Conservation (phyloP, 2,888 invertebrate species). For the Eremobia ochroleuca region DNA sequence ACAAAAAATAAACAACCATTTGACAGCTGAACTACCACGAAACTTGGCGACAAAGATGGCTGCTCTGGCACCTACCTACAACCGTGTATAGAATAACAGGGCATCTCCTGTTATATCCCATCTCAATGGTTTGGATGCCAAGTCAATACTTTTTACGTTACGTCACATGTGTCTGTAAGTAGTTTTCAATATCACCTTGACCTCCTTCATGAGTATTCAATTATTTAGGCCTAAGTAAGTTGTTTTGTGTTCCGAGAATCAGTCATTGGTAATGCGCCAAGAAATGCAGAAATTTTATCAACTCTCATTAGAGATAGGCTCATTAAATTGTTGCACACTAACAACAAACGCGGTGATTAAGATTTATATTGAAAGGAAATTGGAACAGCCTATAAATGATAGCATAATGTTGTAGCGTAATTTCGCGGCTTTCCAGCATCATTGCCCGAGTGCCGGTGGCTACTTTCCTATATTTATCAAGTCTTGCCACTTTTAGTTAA, state of each 20-base stretch:
- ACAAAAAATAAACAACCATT: no score
- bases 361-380: constrained; percentile 49
- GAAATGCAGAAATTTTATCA: constrained; percentile 2
- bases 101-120: no score
- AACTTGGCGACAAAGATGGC: no score
- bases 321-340: constrained; percentile 10
- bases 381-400: constrained; percentile 48
- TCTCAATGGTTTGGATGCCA: constrained; percentile 52
- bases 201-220: constrained; percentile 56
- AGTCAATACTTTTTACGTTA: constrained; percentile 63
- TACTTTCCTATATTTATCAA: constrained; percentile 62
- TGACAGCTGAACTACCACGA: no score
- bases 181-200: constrained; percentile 60
- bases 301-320: constrained; percentile 1
- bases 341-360: constrained; percentile 21
- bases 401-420: constrained; percentile 49
- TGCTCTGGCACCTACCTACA: no score
- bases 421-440: constrained; percentile 58
- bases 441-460: constrained; percentile 35
- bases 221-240: constrained; percentile 37
- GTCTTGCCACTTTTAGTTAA: constrained; percentile 44
- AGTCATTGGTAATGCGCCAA: constrained; percentile 12
- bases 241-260: constrained; percentile 14
- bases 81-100: no score
- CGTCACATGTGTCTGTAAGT: constrained; percentile 49